These are phyloP conservation scores for Chalcis sispes DNA, from an alignment of 2,888 invertebrate species.

Conservation along the genomic window DNA sequence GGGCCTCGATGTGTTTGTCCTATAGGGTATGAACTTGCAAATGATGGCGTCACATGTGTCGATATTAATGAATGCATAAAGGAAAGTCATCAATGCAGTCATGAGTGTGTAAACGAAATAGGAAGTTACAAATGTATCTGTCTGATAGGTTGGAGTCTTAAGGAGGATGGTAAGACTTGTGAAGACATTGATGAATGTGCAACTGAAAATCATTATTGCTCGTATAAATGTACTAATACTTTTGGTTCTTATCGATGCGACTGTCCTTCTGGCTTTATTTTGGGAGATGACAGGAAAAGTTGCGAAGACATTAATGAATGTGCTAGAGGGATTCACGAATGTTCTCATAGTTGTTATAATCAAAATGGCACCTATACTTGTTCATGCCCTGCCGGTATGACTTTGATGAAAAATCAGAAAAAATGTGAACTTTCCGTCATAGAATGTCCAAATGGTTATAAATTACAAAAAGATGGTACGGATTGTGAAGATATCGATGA, in stretches of 20 bases:
- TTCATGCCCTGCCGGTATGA: slow-evolving; percentile 76
- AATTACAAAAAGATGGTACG: slow-evolving; percentile 74
- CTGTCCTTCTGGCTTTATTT: slow-evolving; percentile 77
- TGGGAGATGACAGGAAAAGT: slow-evolving; percentile 71
- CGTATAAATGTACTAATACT: slow-evolving; percentile 65
- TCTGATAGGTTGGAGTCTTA: slow-evolving; percentile 62
- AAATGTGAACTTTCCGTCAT: slow-evolving; percentile 68
- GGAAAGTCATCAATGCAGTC: slow-evolving; percentile 73
- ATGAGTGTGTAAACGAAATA: slow-evolving; percentile 77
- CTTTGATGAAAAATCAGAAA: slow-evolving; percentile 60
- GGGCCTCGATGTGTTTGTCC: slow-evolving; percentile 78
- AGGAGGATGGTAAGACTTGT: slow-evolving; percentile 62
- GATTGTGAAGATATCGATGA: slow-evolving; percentile 73
- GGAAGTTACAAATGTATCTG: slow-evolving; percentile 76
- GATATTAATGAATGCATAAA: slow-evolving; percentile 79
- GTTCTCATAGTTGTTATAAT: slow-evolving; percentile 79
- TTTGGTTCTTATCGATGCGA: slow-evolving; percentile 74
- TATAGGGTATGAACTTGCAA: slow-evolving; percentile 76
- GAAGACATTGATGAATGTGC: slow-evolving; percentile 67
- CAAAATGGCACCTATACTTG: slow-evolving; percentile 78
- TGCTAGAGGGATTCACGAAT: slow-evolving; percentile 75
- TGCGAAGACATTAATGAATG: slow-evolving; percentile 80
- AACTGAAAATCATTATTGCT: slow-evolving; percentile 54
- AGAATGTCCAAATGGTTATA: slow-evolving; percentile 76
- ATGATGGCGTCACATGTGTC: slow-evolving; percentile 71